Conservation (phyloP, 2,797 vertebrate genomes). For the Spinus olivaceus region DNA sequence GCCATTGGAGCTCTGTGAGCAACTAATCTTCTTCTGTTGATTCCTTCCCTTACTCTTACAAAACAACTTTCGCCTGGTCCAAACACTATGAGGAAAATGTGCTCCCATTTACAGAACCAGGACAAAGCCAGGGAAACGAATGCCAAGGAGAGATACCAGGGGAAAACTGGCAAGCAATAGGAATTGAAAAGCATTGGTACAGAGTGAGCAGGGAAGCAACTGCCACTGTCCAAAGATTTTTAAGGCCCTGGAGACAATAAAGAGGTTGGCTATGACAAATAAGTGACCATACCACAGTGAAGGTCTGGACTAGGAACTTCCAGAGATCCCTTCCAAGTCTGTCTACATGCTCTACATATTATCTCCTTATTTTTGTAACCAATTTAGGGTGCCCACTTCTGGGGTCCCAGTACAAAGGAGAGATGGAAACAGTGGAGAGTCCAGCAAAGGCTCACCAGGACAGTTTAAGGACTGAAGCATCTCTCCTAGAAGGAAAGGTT, state of each 20-base stretch:
- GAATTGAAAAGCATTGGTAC: background rate
- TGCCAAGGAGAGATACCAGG: background rate
- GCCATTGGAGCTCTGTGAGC: background rate
- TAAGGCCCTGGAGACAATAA: background rate
- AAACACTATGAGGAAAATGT: rapidly evolving
- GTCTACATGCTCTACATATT: background rate
- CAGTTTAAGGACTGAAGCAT: background rate
- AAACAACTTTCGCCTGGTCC: background rate
- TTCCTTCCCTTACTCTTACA: background rate
- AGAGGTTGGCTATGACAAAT: background rate
- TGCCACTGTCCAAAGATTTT: background rate
- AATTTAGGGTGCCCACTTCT: background rate
- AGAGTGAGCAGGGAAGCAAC: background rate
- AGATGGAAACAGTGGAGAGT: background rate
- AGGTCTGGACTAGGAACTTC: background rate
- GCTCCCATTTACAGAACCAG: background rate
- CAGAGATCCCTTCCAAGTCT: background rate
- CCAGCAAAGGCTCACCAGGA: background rate
- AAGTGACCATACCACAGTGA: background rate
- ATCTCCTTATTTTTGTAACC: background rate
- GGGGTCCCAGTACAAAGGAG: background rate
- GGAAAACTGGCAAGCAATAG: background rate
- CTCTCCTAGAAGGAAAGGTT: background rate
- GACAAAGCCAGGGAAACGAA: background rate
- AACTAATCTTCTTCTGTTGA: background rate